Conservation (phyloP, 2,888 invertebrate genomes). For the Apamea epomidion region DNA sequence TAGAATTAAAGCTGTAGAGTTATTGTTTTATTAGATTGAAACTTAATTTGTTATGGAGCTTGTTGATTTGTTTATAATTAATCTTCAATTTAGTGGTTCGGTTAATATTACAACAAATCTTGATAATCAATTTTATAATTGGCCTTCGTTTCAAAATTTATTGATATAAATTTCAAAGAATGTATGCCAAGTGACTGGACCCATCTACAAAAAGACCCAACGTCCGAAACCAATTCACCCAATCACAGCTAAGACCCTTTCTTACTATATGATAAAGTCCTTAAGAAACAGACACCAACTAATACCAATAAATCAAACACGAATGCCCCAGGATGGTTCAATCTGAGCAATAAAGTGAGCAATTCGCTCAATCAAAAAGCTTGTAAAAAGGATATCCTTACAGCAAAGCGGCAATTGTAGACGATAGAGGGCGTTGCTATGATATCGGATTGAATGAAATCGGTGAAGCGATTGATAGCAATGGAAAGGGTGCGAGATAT, state of each 20-base stretch:
- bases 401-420: slow-evolving; percentile 61
- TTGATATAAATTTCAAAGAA: not conserved
- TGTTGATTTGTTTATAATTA: not conserved
- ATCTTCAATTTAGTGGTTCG: not conserved
- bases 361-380: slow-evolving; percentile 78
- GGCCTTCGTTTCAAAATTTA: not conserved
- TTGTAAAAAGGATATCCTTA: slow-evolving; percentile 83
- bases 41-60: not conserved
- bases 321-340: slow-evolving; percentile 68
- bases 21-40: slow-evolving; percentile 5
- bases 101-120: not conserved
- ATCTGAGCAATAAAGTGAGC: slow-evolving; percentile 75
- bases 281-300: slow-evolving; percentile 28
- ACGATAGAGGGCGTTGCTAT: slow-evolving; percentile 77
- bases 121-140: not conserved
- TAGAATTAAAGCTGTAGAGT: not conserved
- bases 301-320: slow-evolving; percentile 46
- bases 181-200: not conserved
- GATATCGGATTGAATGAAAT: slow-evolving; percentile 64
- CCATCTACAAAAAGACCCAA: not conserved
- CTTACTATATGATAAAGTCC: not conserved
- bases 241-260: slow-evolving; percentile 3
- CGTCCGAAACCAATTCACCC: slow-evolving; percentile 11
- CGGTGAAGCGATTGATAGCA: slow-evolving; percentile 57
- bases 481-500: slow-evolving; percentile 47